Conservation (phyloP, 2,113 vertebrate genomes). For the Onychostoma macrolepis region DNA sequence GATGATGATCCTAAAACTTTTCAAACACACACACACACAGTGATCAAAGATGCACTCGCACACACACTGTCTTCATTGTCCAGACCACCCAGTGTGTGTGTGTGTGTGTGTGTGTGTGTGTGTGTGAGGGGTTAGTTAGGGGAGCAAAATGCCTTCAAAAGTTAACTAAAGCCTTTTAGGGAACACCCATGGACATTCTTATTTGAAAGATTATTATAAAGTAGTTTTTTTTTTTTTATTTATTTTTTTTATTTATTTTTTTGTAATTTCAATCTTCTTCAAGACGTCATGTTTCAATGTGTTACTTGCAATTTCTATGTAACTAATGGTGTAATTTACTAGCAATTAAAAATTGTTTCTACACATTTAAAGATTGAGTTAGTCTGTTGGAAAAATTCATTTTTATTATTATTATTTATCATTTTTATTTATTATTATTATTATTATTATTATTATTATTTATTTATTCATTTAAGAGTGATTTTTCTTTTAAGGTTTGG, state of each 20-base stretch:
- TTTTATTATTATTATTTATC: neutral
- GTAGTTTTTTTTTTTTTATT: neutral
- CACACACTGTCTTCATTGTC: slow-evolving; percentile 25
- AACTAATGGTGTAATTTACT: neutral
- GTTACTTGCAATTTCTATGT: neutral
- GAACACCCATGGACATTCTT: neutral
- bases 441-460: neutral
- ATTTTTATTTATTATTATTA: neutral
- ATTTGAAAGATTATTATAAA: neutral
- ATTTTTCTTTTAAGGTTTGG: neutral
- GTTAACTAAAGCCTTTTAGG: neutral
- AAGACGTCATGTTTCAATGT: neutral
- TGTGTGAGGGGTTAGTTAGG: neutral
- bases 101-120: slow-evolving; percentile 11
- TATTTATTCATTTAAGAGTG: neutral
- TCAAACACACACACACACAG: neutral
- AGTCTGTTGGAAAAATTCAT: no score
- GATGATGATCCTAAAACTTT: slow-evolving; percentile 17
- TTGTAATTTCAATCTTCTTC: neutral
- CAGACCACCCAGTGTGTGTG: slow-evolving; percentile 47
- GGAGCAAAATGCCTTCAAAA: neutral
- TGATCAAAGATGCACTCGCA: slow-evolving; percentile 13
- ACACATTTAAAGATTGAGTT: no score
- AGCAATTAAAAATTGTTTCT: no score
- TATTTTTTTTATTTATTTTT: neutral